Percentiles rank a stretch among this genome's conserved stretches.
These are phyloP conservation scores for Nemopilema nomurai DNA, from an alignment of 30 jellyfish, hydroid and myxozoan species.

Conservation along the genomic window DNA sequence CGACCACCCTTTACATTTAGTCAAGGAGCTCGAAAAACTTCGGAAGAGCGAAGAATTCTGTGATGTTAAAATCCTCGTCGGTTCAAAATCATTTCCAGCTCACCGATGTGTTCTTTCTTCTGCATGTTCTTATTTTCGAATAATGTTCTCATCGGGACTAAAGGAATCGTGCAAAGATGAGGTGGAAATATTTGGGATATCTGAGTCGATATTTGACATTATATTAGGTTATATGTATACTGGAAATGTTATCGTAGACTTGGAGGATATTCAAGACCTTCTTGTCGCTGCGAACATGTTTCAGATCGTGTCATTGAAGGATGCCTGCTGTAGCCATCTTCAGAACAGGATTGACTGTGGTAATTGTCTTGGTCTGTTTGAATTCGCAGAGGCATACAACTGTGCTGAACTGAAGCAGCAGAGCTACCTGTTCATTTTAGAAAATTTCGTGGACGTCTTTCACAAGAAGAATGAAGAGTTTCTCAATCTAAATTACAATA, in stretches of 20 bases:
- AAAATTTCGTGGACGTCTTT: slow-evolving; percentile 45
- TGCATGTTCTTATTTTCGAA: slow-evolving; percentile 51
- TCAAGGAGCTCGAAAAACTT: slow-evolving; percentile 38
- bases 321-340: slow-evolving; percentile 42
- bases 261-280: slow-evolving; percentile 53
- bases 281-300: slow-evolving; percentile 66
- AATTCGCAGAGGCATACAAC: slow-evolving; percentile 48
- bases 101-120: slow-evolving; percentile 67
- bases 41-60: slow-evolving; percentile 64
- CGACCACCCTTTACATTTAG: slow-evolving; percentile 44
- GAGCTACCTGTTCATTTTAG: slow-evolving; percentile 15
- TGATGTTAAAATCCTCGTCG: slow-evolving; percentile 59
- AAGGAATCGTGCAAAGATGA: slow-evolving; percentile 44
- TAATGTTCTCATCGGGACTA: slow-evolving; percentile 65
- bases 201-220: slow-evolving; percentile 50
- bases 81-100: slow-evolving; percentile 53
- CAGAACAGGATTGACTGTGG: slow-evolving; percentile 30
- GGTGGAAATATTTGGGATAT: slow-evolving; percentile 52
- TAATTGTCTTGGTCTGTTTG: slow-evolving; percentile 52
- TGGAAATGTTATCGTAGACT: slow-evolving; percentile 48
- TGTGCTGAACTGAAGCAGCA: slow-evolving; percentile 36
- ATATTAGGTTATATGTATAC: slow-evolving; percentile 53
- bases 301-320: slow-evolving; percentile 48
- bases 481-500: slow-evolving; percentile 26
- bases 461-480: slow-evolving; percentile 41